Conservation (phyloP, 2,888 invertebrate species). For the Phasia obesa region DNA sequence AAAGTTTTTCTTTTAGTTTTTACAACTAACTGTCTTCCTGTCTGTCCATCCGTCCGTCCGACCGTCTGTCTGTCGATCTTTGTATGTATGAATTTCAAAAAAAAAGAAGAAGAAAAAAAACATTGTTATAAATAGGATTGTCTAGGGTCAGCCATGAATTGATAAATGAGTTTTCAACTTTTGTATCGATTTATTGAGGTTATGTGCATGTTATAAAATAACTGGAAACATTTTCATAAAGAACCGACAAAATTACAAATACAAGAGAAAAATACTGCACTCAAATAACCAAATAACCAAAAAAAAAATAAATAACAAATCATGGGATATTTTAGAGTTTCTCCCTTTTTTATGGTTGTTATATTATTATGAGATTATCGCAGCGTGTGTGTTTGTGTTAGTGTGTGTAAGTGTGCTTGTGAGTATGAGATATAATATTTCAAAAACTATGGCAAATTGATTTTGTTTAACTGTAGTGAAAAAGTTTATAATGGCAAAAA, state of each 20-base stretch:
- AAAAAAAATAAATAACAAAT: too few species aligned
- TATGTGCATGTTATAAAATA: slow-evolving; percentile 68
- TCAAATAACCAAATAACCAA: slow-evolving; percentile 22
- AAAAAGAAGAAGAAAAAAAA: slow-evolving; percentile 1
- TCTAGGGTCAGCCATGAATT: slow-evolving; percentile 70
- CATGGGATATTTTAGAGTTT: slow-evolving; percentile 42
- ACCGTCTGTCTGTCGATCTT: not conserved
- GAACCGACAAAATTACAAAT: slow-evolving; percentile 22
- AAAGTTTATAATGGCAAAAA: slow-evolving; percentile 65
- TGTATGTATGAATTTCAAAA: slow-evolving; percentile 6
- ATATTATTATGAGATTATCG: slow-evolving; percentile 58
- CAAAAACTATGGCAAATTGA: slow-evolving; percentile 71
- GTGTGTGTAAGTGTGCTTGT: slow-evolving; percentile 1
- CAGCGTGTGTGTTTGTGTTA: slow-evolving; percentile 17
- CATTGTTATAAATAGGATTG: slow-evolving; percentile 57
- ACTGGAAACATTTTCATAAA: slow-evolving; percentile 55
- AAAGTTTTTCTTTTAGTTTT: slow-evolving; percentile 26
- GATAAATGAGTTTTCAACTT: slow-evolving; percentile 71
- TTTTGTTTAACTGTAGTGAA: slow-evolving; percentile 65
- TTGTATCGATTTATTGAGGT: slow-evolving; percentile 71
- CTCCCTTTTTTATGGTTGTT: slow-evolving; percentile 1
- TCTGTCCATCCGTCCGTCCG: not conserved
- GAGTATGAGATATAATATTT: slow-evolving; percentile 60
- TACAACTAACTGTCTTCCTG: not conserved
- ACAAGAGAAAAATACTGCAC: not conserved